Base-by-base conservation (phyloP, 2,797 vertebrate species). In the Sebastes aleutianus region DNA sequence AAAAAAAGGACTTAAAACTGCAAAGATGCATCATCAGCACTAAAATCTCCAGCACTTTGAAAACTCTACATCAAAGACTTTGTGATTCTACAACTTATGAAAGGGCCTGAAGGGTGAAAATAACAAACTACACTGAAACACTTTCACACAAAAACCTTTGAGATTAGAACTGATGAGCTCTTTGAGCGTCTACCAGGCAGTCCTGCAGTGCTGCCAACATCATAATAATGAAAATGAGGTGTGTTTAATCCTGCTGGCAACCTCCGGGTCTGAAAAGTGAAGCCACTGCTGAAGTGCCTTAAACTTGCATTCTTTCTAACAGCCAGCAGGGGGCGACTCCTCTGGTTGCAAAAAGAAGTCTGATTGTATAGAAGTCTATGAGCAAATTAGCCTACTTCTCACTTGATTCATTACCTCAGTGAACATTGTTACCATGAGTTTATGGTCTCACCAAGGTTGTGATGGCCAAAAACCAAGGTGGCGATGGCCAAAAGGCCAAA, bases 1-100 rank as follows among this genome's bases (percentile, higher is more conserved):
- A 64, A 68, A 54, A 65, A 53, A 63, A 22, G 6, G 9, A 22
- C 27, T 54, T 47, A 18, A 36, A 62, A 53, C 14, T 64, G 26
- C 10, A 57, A 59, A 70, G 18, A 57, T 73, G 70, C 68, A 50
- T 13, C 70, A 43, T 75, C 74, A 74, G 72, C 72, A 61, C 3
- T 36, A 82, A 77, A 80, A 29, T 72, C 63, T 65, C 50, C 31
- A 57, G 59, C 47, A 62, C 39, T 70, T 65, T 74, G 16, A 64
- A 64, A 87, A 71, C 34, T 75, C 62, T 3, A 68, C 70, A 84
- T 87, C 85, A 83, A 84, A 83, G 68, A 70, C 32, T 58, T 36
- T 3, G 14, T 47, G 71, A 2, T 65, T 64, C 10, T 54, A 54
- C 4, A 22, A n/a, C 1, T 22, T 82, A 24, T 70, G 61, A 81